Base-by-base conservation (phyloP, 2,888 invertebrate genomes). In the Proisotoma minuta region DNA sequence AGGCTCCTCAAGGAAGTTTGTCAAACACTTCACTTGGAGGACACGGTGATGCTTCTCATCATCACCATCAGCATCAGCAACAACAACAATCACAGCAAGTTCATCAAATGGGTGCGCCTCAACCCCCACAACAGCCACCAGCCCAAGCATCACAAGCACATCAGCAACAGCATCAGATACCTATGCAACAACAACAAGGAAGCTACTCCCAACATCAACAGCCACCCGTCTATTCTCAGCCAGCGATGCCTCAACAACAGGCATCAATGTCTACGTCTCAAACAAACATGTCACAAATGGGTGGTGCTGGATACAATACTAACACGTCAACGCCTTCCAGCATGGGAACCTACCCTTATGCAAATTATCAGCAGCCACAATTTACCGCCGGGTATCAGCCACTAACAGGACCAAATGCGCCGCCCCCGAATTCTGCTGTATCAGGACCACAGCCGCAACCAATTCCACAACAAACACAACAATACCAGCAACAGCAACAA, bases 161-260 rank as follows among this genome's bases (percentile, higher is more conserved):
- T n/a, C 51, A 29, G 22, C 28, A 28, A 29, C 50, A 53, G 40
- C 51, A 12, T 20, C 65, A 60, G 22, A 22, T 49, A 18, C 56
- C 51, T 28, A 40, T 54, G 5, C 57, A 62, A 51, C 58, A 77
- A 71, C 84, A 90, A 68, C 78, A 91, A 75, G 89, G 91, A 89
- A 90, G 89, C 1, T 89, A 89, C 3, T 91, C 90, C 71, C 91
- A 90, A 74, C 85, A 84, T 73, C 84, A 63, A 40, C 73, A 69
- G 60, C 77, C 58, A 69, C 75, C 29, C 69, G 76, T 5, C 75
- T 76, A 57, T 34, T 15, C 8, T 8, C 34, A 34, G 34, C 34
- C 34, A 10, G 34, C 15, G 15, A 34, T 10, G 78, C 75, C 75
- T 77, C 76, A 79, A 78, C 50, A 52, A 34, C 4, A 77, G 75